phyloP scores from a whole-genome alignment of 2,113 vertebrate species.

The Sylvia atricapilla region DNA sequence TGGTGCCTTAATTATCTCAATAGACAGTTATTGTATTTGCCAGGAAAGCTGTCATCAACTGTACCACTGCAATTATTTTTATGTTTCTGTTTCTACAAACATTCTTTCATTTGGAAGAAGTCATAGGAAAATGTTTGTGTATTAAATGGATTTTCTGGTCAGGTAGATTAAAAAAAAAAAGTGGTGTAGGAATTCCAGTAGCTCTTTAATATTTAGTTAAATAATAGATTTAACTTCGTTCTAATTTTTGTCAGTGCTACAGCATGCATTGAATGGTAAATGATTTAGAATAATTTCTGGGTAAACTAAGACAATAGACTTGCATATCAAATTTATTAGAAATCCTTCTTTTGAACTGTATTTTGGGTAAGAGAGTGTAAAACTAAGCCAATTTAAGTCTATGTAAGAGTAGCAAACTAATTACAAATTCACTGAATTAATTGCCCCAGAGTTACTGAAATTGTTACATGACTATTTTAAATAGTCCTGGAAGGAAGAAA shows the following conservation, averaged over 20 bases:
- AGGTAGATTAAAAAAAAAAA: slow-evolving; percentile 22
- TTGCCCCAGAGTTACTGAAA: not conserved
- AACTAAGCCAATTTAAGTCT: not conserved
- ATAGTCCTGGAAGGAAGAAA: not conserved
- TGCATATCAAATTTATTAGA: not conserved
- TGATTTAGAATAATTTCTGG: not conserved
- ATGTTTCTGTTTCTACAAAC: not conserved
- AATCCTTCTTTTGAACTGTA: not conserved
- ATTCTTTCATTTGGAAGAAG: not conserved
- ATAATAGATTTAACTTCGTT: not conserved
- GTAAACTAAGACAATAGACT: not conserved
- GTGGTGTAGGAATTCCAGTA: not conserved
- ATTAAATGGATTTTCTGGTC: slow-evolving; percentile 8
- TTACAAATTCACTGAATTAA: not conserved
- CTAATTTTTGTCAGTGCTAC: not conserved
- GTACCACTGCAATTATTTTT: not conserved
- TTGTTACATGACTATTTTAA: not conserved
- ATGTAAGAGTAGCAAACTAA: not conserved
- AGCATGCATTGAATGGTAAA: not conserved
- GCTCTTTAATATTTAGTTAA: slow-evolving; percentile 9
- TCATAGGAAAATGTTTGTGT: not conserved
- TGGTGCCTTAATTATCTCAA: not conserved
- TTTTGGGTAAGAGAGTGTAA: not conserved
- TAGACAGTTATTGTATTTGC: not conserved
- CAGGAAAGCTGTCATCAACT: not conserved